Base-by-base conservation (phyloP, 1,140 invertebrate genomes). In the Cataglyphis hispanica region DNA sequence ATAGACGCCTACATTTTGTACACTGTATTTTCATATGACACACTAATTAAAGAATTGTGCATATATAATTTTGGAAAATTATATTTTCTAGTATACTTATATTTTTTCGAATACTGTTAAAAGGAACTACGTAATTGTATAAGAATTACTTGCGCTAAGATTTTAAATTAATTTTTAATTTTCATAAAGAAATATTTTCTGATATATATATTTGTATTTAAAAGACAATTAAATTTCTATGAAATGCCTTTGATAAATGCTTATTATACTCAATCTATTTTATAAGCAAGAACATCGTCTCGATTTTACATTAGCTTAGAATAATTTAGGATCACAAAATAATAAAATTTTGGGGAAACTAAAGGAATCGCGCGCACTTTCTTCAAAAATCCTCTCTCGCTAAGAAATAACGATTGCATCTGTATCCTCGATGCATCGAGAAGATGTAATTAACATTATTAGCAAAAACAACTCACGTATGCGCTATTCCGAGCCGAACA, bases 371-470 rank as follows among this genome's bases (percentile, higher is more conserved):
- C 13, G 46, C 22, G 31, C 0, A n/a, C 1, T 22, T 34, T 22
- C 10, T 50, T 64, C 22, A 19, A 31, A 66, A n/a, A 13, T 37
- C 2, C 11, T 6, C 19, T 22, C 19, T 34, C 6, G 16, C 40
- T 31, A 22, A 50, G n/a, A 11, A 37, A 7, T 31, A 22, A 77
- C 22, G n/a, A 19, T 22, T 66, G 27, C n/a, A 40, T 67, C 1
- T 40, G 1, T 0, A 5, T 19, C 34, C 37, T 25, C 2, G 13
- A 67, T 50, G 16, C 53, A 27, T 27, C 16, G 1, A 61, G 34
- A 66, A 50, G 3, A 81, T 43, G 25, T 27, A 80, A 81, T 70
- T 43, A 58, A 31, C 22, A 10, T 58, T 37, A 81, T 70, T 70
- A 31, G 60, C 13, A 81, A 31, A 43, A 56, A 16, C 34, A 40